Base-by-base conservation (phyloP, 2,113 vertebrate species). In the Pomatostomus ruficeps region DNA sequence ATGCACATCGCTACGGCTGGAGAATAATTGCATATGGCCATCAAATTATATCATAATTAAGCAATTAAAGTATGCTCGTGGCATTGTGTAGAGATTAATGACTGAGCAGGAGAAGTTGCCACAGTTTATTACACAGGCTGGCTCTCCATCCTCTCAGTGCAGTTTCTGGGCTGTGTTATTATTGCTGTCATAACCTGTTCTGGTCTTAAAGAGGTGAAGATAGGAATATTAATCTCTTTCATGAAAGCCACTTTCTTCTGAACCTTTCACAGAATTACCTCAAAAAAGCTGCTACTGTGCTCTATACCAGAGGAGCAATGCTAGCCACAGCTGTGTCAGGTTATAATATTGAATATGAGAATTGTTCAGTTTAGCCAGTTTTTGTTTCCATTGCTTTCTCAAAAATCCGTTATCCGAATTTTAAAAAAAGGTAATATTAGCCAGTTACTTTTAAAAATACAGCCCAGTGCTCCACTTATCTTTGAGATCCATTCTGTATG, bases 41-140 rank as follows among this genome's bases (percentile, higher is more conserved):
- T 94, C 66, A 49, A 79, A 88, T 94, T 94, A 57, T 75, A 79
- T 91, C 90, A 62, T 93, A 97, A 95, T 96, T 92, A 94, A 89
- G 58, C 89, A 93, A 94, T 95, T 94, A 81, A 93, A 93, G 9
- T 26, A 5, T 74, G 86, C 94, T 93, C 2, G 1, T 79, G 91
- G 92, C 78, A 1, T 91, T 85, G 74, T 85, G 88, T 42, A 51
- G 91, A 70, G 80, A 89, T 93, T 89, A 96, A 91, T 96, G 84
- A 83, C 59, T 78, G 76, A 70, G 17, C 46, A 88, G 48, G 77
- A 87, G 71, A 92, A 66, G 36, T 74, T 95, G 88, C 80, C 92
- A 71, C 43, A 75, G 72, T 22, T 77, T 72, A 67, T 90, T 96
- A 86, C 46, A 35, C 46, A 83, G 46, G 10, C 70, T 85, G 67